Percentiles rank a stretch among this genome's conserved stretches.
Conservation (phyloP, 2,797 vertebrate genomes). For the Scomberomorus guttatus region DNA sequence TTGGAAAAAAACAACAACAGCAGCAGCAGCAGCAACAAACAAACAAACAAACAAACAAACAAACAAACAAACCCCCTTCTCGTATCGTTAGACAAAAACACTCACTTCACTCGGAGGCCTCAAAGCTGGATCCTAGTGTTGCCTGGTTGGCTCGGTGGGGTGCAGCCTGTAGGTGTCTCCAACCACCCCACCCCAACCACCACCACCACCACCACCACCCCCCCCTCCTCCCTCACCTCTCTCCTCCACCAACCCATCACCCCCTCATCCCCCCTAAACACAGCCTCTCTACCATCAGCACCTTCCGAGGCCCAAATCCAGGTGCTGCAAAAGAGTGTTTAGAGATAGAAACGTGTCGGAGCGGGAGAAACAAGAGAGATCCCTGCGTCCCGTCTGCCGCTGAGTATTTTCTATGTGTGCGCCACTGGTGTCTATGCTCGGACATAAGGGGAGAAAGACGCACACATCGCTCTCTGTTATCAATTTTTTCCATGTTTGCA, state of each 20-base stretch:
- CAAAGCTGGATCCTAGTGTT: conserved; percentile 51
- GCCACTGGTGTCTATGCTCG: conserved; percentile 80
- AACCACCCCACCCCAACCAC: conserved; percentile 17
- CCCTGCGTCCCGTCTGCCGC: conserved; percentile 73
- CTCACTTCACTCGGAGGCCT: conserved; percentile 81
- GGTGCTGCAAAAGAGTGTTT: conserved; percentile 46
- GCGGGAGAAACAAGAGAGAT: conserved; percentile 52
- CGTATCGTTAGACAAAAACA: conserved; percentile 39
- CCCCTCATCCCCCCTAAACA: conserved; percentile 20
- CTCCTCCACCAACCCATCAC: conserved; percentile 33
- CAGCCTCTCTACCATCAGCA: conserved; percentile 51
- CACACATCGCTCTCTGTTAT: conserved; percentile 88
- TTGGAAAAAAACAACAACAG: not conserved
- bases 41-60: not conserved
- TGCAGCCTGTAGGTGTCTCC: conserved; percentile 57
- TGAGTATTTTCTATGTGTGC: conserved; percentile 76
- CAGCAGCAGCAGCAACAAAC: too few species aligned
- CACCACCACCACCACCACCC: not conserved
- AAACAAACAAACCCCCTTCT: not conserved
- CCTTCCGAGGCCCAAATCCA: conserved; percentile 66
- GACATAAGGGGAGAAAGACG: conserved; percentile 85
- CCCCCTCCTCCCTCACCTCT: not conserved
- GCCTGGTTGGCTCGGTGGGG: conserved; percentile 43
- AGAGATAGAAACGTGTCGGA: conserved; percentile 41
- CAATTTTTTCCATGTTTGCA: conserved; percentile 87